Evolutionary conservation across 2,888 invertebrate genomes (phyloP).

Genomic region (Phorcus lineatus): DNA sequence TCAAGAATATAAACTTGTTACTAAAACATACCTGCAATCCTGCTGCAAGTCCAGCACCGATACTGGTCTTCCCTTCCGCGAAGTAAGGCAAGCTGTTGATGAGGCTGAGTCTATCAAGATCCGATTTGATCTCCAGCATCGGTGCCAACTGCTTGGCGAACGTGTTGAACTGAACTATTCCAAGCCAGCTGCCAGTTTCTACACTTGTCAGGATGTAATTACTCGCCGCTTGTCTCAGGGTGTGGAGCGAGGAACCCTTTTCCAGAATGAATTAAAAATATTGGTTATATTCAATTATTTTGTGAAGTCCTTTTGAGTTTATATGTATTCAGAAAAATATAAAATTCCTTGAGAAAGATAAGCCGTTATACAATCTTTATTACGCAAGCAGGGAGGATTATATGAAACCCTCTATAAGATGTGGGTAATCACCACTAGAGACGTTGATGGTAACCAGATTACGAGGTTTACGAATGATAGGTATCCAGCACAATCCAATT

Average conservation of each 20-base stretch:
- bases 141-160: constrained; percentile 37
- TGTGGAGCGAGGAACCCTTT: constrained; percentile 40
- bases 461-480: too few species aligned
- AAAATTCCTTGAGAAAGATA: too few species aligned
- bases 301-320: too few species aligned
- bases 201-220: constrained; percentile 44
- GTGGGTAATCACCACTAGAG: too few species aligned
- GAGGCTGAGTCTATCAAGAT: constrained; percentile 38
- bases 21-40: constrained; percentile 40
- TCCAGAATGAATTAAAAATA: neutral
- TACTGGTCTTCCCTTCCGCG: constrained; percentile 48
- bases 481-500: too few species aligned
- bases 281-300: neutral
- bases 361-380: too few species aligned
- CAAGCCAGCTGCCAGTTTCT: constrained; percentile 40
- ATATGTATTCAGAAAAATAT: neutral
- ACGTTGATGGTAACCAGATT: too few species aligned
- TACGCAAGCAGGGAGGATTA: too few species aligned
- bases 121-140: constrained; percentile 37
- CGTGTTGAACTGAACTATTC: constrained; percentile 47
- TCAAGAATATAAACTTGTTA: too few species aligned
- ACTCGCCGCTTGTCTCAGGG: constrained; percentile 40
- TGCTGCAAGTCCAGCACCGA: constrained; percentile 47
- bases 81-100: constrained; percentile 37
- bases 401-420: neutral